A percentile compares a stretch with the other conserved stretches of the same genome.
Conservation (phyloP, 2,888 invertebrate species). For the Entomobrya multifasciata region DNA sequence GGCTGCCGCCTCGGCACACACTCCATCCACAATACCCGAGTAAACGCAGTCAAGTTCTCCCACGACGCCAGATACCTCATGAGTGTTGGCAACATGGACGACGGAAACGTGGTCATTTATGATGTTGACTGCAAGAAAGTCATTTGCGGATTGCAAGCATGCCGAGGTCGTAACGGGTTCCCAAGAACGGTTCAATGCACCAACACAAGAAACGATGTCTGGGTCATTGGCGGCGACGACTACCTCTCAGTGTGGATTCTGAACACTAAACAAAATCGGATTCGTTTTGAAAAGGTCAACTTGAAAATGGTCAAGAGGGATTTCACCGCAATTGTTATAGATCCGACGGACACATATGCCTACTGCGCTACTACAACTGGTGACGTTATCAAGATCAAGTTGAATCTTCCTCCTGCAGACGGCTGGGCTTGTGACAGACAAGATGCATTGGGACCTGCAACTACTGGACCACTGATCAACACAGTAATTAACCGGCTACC, state of each 20-base stretch:
- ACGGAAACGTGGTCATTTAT: conserved; percentile 91
- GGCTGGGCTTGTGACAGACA: conserved; percentile 62
- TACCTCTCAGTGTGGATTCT: conserved; percentile 90
- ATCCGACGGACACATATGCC: conserved; percentile 87
- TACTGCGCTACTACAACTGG: conserved; percentile 94
- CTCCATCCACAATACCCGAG: conserved; percentile 93
- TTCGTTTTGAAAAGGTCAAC: conserved; percentile 88
- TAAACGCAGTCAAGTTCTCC: conserved; percentile 92
- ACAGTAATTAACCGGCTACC: conserved; percentile 72
- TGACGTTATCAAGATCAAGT: conserved; percentile 83
- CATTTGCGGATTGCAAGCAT: conserved; percentile 85
- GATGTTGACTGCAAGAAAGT: conserved; percentile 85
- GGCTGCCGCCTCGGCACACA: conserved; percentile 86
- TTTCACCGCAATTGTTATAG: conserved; percentile 88
- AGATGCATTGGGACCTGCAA: conserved; percentile 74
- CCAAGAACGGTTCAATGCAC: conserved; percentile 84
- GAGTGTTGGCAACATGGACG: conserved; percentile 94
- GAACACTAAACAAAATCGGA: conserved; percentile 86
- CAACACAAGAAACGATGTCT: conserved; percentile 85
- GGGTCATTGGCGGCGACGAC: conserved; percentile 88
- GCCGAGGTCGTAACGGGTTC: conserved; percentile 88
- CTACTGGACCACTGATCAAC: conserved; percentile 71
- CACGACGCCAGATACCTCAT: conserved; percentile 90
- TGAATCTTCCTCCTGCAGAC: conserved; percentile 74
- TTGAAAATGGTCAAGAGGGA: conserved; percentile 90